Evolutionary conservation across 2,797 vertebrate species (phyloP).

Genomic region (Ptychobarbus kaznakovi): DNA sequence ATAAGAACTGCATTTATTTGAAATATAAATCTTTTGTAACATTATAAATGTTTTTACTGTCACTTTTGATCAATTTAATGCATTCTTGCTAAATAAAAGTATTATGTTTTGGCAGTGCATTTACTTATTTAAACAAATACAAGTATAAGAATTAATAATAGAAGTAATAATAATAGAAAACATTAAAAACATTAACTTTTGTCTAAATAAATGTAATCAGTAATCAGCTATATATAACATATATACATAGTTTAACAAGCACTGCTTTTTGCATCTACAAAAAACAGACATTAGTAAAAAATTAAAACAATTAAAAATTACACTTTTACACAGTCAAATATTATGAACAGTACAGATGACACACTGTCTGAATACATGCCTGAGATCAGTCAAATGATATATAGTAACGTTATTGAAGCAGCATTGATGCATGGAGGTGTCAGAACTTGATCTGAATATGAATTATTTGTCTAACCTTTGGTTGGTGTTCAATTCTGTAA

Average conservation of each 20-base stretch:
- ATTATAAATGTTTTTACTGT: not conserved
- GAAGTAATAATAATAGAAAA: not conserved
- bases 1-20: not conserved
- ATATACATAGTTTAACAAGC: not conserved
- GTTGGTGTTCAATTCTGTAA: conserved; percentile 94
- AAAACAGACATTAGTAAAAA: not conserved
- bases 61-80: not conserved
- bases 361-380: not conserved
- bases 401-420: not conserved
- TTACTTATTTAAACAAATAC: not conserved
- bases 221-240: no score
- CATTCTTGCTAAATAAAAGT: not conserved
- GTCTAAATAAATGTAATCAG: not conserved
- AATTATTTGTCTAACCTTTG: conserved; percentile 81
- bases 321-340: not conserved
- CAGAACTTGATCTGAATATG: not conserved
- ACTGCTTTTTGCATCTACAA: not conserved
- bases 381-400: not conserved
- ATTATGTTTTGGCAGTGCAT: not conserved
- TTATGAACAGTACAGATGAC: not conserved
- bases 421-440: not conserved
- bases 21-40: not conserved
- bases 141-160: not conserved
- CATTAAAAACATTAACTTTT: no score
- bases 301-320: not conserved